Base-by-base conservation (phyloP, 2,797 vertebrate genomes). In the Staurois parvus region DNA sequence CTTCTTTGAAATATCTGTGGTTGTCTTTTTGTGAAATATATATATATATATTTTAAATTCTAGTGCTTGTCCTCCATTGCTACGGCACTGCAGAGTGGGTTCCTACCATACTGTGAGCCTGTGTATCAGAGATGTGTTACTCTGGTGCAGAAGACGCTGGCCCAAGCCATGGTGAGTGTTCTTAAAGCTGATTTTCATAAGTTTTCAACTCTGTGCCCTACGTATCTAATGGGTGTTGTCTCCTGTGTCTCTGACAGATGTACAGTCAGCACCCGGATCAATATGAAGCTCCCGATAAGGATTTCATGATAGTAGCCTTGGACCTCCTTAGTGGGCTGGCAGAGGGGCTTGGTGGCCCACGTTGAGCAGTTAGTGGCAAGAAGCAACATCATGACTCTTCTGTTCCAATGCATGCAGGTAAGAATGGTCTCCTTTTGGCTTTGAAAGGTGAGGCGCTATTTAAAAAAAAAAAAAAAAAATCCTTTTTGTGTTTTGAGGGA, bases 61-160 rank as follows among this genome's bases (percentile, higher is more conserved):
- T 77, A 97, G 97, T 98, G 97, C 91, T 91, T 99, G 80, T 98
- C 98, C 0, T 98, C 98, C 0, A 97, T 98, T 86, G 98, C 98
- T 76, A 98, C 98, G 0, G 97, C 98, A 62, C 92, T 99, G 81
- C 98, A 99, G 92, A 98, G 97, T 0, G 98, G 97, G 1, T 98
- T 98, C 89, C 92, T 99, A 86, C 98, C 97, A 42, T 98, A 99
- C 91, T 98, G 98, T 28, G 98, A 99, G 91, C 98, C 98, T 0
- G 98, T 98, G 13, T 98, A 99, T 88, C 97, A 98, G 91, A 97
- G 98, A 89, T 99, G 98, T 1, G 98, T 99, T 89, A 98, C 97
- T 0, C 92, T 98, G 21, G 98, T 98, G 42, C 97, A 98, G 92
- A 99, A 99, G 88, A 99, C 97, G 0, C 92, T 98, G 17, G 98